Percentiles rank a stretch among this genome's conserved stretches.
Evolutionary conservation across 2,888 invertebrate species (phyloP).

Genomic region (Disparrhopalites patrizii): DNA sequence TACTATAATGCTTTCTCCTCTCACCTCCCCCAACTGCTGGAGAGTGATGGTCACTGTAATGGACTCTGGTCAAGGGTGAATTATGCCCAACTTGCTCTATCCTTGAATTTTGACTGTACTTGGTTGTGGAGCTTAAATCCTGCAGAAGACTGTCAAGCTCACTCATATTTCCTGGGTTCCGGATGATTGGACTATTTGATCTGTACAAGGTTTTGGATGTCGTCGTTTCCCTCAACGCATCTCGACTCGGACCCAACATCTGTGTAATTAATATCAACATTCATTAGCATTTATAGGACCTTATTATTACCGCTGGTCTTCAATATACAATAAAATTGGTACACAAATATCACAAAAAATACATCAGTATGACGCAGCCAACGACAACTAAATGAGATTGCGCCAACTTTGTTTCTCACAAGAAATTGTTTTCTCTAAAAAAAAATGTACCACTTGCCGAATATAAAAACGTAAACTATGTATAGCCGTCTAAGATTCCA

Average conservation of each 20-base stretch:
- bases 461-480: too few species aligned
- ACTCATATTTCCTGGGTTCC: conserved; percentile 54
- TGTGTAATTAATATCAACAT: conserved; percentile 49
- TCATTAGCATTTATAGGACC: not conserved
- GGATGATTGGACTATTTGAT: conserved; percentile 48
- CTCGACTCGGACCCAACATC: conserved; percentile 62
- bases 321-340: too few species aligned
- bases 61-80: conserved; percentile 41
- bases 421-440: too few species aligned
- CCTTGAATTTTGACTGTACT: conserved; percentile 37
- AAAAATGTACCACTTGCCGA: too few species aligned
- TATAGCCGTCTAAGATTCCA: too few species aligned
- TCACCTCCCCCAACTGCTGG: conserved; percentile 15
- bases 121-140: conserved; percentile 66
- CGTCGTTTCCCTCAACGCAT: conserved; percentile 55
- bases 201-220: conserved; percentile 49
- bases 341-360: too few species aligned
- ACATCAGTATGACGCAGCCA: too few species aligned
- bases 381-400: too few species aligned
- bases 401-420: too few species aligned
- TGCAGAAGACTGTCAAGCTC: conserved; percentile 87
- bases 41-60: conserved; percentile 35
- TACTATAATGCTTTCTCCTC: too few species aligned
- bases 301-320: too few species aligned
- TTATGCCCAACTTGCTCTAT: conserved; percentile 5